A percentile compares a stretch with the other conserved stretches of the same genome.
These are phyloP conservation scores for Muricea muricata DNA, from an alignment of 92 coral and sea anemone genomes.

Conservation along the genomic window DNA sequence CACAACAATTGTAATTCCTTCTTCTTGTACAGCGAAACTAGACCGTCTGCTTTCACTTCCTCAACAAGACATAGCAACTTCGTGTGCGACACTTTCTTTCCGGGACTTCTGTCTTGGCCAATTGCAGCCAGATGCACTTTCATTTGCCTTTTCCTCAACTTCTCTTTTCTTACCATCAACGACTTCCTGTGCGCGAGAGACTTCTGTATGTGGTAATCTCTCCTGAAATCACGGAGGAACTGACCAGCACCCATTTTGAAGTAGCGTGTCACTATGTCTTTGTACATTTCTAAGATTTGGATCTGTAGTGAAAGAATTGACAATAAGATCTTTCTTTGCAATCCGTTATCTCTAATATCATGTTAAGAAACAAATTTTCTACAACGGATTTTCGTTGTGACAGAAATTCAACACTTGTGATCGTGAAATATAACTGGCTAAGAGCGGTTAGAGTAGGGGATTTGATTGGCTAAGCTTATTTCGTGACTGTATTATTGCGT, in stretches of 20 bases:
- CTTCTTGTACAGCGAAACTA: slow-evolving; percentile 10
- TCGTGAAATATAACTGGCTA: too few relatives aligned
- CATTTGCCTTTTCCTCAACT: background rate
- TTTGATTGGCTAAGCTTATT: too few relatives aligned
- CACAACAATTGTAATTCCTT: slow-evolving; percentile 8
- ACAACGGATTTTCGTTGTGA: background rate
- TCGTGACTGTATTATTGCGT: too few relatives aligned
- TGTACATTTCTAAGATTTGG: background rate
- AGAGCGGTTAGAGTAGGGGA: too few relatives aligned
- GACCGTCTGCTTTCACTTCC: slow-evolving; percentile 10
- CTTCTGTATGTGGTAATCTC: background rate
- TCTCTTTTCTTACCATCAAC: slow-evolving; percentile 14
- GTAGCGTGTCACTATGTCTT: background rate
- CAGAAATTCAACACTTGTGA: background rate
- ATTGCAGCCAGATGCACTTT: background rate
- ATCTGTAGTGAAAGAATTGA: background rate
- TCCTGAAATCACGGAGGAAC: slow-evolving; percentile 23
- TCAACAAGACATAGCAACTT: slow-evolving; percentile 3
- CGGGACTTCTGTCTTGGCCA: background rate
- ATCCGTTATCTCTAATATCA: background rate
- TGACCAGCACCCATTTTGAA: slow-evolving; percentile 25
- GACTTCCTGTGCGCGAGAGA: slow-evolving; percentile 20
- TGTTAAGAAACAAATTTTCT: background rate
- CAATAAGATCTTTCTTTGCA: background rate
- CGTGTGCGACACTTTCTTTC: slow-evolving; percentile 5